Conservation (phyloP, 53 echinoderm and acorn worm species). For the Antedon mediterranea region DNA sequence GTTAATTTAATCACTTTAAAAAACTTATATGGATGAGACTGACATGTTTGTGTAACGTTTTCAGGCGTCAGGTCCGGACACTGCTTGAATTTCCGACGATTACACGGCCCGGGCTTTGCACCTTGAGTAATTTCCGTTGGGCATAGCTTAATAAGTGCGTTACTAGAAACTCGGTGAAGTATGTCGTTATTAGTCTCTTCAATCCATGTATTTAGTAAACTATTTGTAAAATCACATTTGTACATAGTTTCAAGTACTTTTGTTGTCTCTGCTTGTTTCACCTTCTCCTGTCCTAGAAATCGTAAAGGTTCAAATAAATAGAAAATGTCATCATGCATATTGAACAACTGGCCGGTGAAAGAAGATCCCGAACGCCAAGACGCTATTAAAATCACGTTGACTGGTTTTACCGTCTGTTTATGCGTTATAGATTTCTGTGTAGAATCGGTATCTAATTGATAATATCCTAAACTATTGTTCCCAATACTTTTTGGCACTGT, state of each 20-base stretch:
- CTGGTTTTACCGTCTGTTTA: no score
- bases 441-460: no score
- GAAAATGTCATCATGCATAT: constrained; percentile 17
- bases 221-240: neutral
- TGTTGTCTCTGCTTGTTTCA: neutral
- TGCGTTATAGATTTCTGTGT: no score
- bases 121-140: neutral
- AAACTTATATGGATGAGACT: neutral
- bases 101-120: neutral
- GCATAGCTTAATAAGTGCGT: neutral
- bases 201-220: neutral
- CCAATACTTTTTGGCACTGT: no score
- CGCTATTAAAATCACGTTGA: constrained; percentile 23
- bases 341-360: constrained; percentile 27
- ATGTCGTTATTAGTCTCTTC: neutral
- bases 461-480: no score
- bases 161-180: neutral
- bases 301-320: constrained; percentile 19
- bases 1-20: neutral
- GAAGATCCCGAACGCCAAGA: constrained; percentile 32
- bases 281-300: constrained; percentile 1
- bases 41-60: neutral
- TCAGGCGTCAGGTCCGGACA: neutral
- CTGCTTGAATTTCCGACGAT: neutral
- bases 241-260: neutral